Evolutionary conservation across 1,140 invertebrate genomes (phyloP), one percentile per base, ranked within the genome.

Genomic region (Gonioctena quinquepunctata): DNA sequence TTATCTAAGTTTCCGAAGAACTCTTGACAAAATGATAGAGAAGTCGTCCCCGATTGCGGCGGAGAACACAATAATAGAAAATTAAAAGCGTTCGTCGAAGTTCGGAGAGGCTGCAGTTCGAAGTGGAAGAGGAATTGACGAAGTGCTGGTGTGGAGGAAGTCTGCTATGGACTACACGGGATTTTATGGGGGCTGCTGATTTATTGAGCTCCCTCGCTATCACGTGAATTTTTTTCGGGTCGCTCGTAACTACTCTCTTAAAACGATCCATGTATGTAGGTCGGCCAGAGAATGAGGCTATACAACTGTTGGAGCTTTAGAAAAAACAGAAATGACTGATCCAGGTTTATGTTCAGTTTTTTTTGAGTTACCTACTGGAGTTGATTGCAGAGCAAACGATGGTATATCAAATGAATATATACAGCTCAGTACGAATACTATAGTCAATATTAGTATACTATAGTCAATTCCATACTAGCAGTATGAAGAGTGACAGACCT

Each of bases 11-110:
- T 42, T 42, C n/a, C 11, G 33, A n/a, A n/a, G 33, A 42, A n/a
- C 33, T 42, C 11, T 13, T 13, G 33, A 42, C 33, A 42, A 42
- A 42, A 42, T 42, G 33, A 42, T 42, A 42, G 33, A 42, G 33
- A 42, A 42, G 33, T n/a, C 8, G n/a, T 42, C 33, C 8, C n/a
- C 1, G 33, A 42, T 13, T 13, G 7, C 33, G 50, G 50, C 21
- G 18, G 50, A 18, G 50, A 54, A 22, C 50, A 54, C 50, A 54
- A 54, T 54, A 54, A 54, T 54, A 54, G 50, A 54, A 54, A 54
- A 54, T 54, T 54, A 54, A 54, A 54, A 54, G 50, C 50, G 19
- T 54, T 54, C 50, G 18, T 54, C 50, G 50, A 22, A 54, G 50
- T 54, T 54, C 18, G 18, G 50, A 54, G 21, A 54, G 50, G 50